Evolutionary conservation across 2,113 vertebrate genomes (phyloP).

Genomic region (Centropus unirufus): DNA sequence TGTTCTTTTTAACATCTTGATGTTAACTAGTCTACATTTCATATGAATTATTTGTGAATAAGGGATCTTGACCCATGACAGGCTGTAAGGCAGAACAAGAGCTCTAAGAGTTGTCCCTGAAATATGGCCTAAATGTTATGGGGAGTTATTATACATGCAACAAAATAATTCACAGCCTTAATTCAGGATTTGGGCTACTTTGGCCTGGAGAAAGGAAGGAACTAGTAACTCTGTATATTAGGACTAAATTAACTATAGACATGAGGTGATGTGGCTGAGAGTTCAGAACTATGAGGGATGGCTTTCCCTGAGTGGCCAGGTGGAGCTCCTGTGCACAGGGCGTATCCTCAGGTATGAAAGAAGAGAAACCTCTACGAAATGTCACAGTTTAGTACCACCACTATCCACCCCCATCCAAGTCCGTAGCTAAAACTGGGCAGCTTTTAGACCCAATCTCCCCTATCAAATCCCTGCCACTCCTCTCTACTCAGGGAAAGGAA

Average conservation of each 20-base stretch:
- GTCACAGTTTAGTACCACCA: too few relatives aligned
- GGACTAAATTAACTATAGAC: neutral
- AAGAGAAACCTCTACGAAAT: neutral
- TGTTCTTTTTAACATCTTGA: neutral
- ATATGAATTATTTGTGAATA: neutral
- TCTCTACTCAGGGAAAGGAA: too few relatives aligned
- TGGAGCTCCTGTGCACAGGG: neutral
- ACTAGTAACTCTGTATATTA: neutral
- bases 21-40: neutral
- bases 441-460: too few relatives aligned
- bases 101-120: neutral
- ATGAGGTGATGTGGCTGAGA: rapidly evolving
- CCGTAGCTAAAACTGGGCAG: too few relatives aligned
- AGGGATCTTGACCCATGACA: neutral
- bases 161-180: neutral
- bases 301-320: neutral
- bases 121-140: neutral
- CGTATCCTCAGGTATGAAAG: neutral
- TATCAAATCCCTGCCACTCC: too few relatives aligned
- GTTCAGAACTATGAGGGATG: neutral
- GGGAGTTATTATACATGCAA: rapidly evolving
- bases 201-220: neutral
- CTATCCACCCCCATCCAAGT: too few relatives aligned
- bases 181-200: neutral
- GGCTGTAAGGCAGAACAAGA: neutral